Evolutionary conservation across 2,797 vertebrate species (phyloP).

Genomic region (Cuculus canorus): DNA sequence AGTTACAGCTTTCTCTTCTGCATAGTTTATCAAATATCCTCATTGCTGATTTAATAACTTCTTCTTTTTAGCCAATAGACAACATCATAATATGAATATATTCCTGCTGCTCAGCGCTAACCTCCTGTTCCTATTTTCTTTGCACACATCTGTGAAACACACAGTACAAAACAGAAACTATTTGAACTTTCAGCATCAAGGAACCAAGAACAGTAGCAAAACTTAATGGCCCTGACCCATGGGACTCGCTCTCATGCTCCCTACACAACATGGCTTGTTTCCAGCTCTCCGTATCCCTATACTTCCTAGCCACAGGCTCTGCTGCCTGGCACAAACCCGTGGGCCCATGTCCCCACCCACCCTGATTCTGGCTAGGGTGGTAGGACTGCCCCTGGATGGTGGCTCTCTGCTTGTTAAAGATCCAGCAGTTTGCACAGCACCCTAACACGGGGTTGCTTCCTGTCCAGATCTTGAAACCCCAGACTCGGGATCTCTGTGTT

Average conservation of each 20-base stretch:
- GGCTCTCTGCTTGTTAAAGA: neutral
- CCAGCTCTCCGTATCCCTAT: neutral
- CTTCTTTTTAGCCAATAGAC: neutral
- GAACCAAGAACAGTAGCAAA: neutral
- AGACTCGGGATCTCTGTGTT: neutral
- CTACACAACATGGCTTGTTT: neutral
- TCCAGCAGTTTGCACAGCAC: rapidly evolving
- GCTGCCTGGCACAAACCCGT: rapidly evolving
- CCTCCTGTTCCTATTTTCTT: neutral
- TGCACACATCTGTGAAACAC: neutral
- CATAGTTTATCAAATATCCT: neutral
- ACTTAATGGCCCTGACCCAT: neutral
- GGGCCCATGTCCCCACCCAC: rapidly evolving
- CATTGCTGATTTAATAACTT: neutral
- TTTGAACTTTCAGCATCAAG: neutral
- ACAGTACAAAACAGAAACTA: neutral
- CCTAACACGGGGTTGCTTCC: neutral
- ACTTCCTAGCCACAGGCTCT: neutral
- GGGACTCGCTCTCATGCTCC: rapidly evolving
- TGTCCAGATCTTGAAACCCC: neutral
- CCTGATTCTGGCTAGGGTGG: no score
- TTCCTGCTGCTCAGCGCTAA: neutral
- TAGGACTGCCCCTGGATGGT: no score
- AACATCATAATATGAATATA: neutral
- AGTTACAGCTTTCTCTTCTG: neutral